Conservation (phyloP, 2,797 vertebrate species). For the Atherinosoma microstoma region DNA sequence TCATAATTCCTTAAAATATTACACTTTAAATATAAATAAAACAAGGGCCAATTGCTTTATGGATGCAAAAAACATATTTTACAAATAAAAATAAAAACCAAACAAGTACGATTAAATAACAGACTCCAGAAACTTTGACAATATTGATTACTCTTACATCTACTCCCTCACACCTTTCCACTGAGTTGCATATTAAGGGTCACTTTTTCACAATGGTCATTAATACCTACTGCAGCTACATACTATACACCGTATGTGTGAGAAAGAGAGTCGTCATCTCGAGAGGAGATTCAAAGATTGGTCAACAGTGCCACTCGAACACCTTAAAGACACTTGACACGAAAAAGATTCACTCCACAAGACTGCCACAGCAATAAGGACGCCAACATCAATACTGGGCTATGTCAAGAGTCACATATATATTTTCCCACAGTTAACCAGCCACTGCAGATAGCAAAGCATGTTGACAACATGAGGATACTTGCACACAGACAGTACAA, state of each 20-base stretch:
- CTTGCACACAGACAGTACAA: conserved; percentile 41
- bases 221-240: conserved; percentile 83
- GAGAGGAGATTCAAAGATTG: conserved; percentile 70
- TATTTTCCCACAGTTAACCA: conserved; percentile 80
- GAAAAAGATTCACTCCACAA: conserved; percentile 81
- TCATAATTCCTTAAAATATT: conserved; percentile 38
- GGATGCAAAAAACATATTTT: conserved; percentile 36
- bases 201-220: conserved; percentile 85
- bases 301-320: conserved; percentile 73
- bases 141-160: conserved; percentile 79
- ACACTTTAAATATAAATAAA: conserved; percentile 36
- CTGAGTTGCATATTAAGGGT: conserved; percentile 86
- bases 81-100: conserved; percentile 39
- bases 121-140: conserved; percentile 78
- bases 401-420: conserved; percentile 77
- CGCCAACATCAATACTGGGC: conserved; percentile 81
- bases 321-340: conserved; percentile 82
- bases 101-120: conserved; percentile 76
- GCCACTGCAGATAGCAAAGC: conserved; percentile 75
- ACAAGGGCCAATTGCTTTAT: conserved; percentile 64
- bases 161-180: conserved; percentile 82
- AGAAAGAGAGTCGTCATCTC: conserved; percentile 51
- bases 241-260: conserved; percentile 78
- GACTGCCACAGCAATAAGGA: conserved; percentile 82
- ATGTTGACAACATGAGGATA: conserved; percentile 63